Evolutionary conservation across 2,797 vertebrate genomes (phyloP).

Genomic region (Xenopus petersii): DNA sequence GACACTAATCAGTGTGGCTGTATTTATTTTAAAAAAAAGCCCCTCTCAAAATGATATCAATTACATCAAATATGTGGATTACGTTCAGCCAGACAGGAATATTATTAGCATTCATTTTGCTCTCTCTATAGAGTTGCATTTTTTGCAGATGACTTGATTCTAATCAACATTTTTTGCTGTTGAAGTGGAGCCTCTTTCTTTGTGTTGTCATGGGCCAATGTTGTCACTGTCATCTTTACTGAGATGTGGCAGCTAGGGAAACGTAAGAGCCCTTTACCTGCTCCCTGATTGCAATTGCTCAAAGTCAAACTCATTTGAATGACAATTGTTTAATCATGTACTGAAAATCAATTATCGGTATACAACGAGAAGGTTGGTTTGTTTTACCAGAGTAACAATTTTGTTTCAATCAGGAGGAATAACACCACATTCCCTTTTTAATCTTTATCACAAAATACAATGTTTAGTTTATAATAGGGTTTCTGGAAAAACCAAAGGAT

Average conservation of each 20-base stretch:
- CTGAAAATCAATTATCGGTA: constrained; percentile 41
- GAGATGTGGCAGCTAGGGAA: not conserved
- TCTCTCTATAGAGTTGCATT: constrained; percentile 7
- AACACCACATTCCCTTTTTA: not conserved
- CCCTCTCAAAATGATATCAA: constrained; percentile 2
- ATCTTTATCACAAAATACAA: not conserved
- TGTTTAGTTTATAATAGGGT: not conserved
- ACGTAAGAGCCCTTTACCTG: constrained; percentile 21
- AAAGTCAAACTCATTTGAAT: constrained; percentile 34
- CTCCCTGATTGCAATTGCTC: constrained; percentile 32
- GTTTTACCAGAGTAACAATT: constrained; percentile 21
- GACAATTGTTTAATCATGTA: constrained; percentile 41
- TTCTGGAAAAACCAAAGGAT: no score
- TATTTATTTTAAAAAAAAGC: constrained; percentile 13
- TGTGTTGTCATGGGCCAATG: constrained; percentile 21
- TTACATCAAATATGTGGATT: constrained; percentile 18
- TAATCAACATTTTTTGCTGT: constrained; percentile 14
- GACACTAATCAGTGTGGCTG: constrained; percentile 17
- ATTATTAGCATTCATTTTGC: constrained; percentile 23
- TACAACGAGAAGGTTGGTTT: constrained; percentile 26
- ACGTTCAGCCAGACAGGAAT: constrained; percentile 5
- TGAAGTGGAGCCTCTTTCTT: not conserved
- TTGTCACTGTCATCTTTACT: not conserved
- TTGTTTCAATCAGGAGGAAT: constrained; percentile 31
- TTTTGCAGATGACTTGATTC: constrained; percentile 10